These are phyloP conservation scores for Malurus alboscapulatus DNA, from an alignment of 2,113 vertebrate species.

Conservation along the genomic window DNA sequence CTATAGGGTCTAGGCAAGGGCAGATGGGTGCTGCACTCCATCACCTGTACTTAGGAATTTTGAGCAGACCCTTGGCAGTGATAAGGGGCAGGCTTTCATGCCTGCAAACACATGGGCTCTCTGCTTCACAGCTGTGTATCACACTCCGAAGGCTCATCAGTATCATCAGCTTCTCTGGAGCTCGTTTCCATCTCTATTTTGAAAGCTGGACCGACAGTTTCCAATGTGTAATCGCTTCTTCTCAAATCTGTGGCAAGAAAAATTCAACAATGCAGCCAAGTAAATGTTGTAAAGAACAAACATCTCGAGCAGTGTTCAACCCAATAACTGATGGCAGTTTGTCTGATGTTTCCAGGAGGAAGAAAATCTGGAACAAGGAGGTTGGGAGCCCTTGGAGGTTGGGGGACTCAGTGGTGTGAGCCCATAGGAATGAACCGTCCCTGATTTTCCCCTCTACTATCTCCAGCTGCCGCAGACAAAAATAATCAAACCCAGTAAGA, in stretches of 20 bases:
- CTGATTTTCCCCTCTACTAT: neutral
- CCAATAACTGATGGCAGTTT: neutral
- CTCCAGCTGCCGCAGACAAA: neutral
- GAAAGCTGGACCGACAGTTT: conserved; percentile 45
- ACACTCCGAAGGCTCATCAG: conserved; percentile 43
- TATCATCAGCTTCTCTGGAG: neutral
- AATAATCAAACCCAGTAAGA: neutral
- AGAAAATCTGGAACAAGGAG: neutral
- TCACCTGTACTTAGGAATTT: neutral
- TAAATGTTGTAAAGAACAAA: neutral
- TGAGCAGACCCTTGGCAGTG: neutral
- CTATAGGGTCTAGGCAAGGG: neutral
- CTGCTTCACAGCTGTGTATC: conserved; percentile 66
- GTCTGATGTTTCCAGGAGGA: neutral
- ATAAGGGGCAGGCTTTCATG: neutral
- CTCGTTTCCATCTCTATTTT: conserved; percentile 39
- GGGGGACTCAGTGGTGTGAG: neutral
- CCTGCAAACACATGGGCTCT: neutral
- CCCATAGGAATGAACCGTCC: neutral
- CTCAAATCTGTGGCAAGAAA: conserved; percentile 82
- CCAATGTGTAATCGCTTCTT: conserved; percentile 67
- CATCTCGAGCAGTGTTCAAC: neutral
- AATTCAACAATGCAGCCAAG: neutral
- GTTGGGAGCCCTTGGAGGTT: neutral
- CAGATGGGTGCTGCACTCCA: neutral